Percentiles rank a stretch among this genome's conserved stretches.
phyloP scores from a whole-genome alignment of 1,140 invertebrate genomes.

The Spodoptera litura region DNA sequence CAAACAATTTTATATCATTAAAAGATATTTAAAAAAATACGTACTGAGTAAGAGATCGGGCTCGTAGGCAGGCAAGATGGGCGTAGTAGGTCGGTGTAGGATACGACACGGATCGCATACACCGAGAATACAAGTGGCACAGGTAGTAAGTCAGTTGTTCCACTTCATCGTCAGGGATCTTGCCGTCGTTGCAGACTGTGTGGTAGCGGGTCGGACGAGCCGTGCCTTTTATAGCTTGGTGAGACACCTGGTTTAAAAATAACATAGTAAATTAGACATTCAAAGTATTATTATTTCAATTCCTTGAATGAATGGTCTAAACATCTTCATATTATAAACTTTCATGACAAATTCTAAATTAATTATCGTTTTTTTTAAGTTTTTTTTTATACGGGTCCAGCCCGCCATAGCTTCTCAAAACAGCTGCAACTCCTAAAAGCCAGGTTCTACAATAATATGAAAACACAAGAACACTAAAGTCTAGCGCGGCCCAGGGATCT shows the following conservation, averaged over 20 bases:
- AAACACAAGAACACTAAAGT: no score
- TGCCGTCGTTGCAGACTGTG: slow-evolving; percentile 93
- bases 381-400: no score
- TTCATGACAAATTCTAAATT: no score
- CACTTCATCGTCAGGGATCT: slow-evolving; percentile 91
- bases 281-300: no score
- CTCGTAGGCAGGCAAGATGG: slow-evolving; percentile 95
- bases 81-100: slow-evolving; percentile 98
- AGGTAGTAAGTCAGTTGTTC: slow-evolving; percentile 94
- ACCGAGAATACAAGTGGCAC: slow-evolving; percentile 96
- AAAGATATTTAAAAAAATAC: slow-evolving; percentile 50
- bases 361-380: no score
- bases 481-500: no score
- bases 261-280: neutral
- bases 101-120: slow-evolving; percentile 95
- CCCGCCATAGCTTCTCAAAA: no score
- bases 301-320: no score
- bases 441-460: no score
- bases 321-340: no score
- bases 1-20: no score
- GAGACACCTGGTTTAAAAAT: slow-evolving; percentile 83
- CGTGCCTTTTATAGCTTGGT: slow-evolving; percentile 92
- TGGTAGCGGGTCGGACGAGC: slow-evolving; percentile 96
- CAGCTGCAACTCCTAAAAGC: no score
- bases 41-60: slow-evolving; percentile 88